Evolutionary conservation across 1,140 invertebrate genomes (phyloP).

Genomic region (Triops cancriformis): DNA sequence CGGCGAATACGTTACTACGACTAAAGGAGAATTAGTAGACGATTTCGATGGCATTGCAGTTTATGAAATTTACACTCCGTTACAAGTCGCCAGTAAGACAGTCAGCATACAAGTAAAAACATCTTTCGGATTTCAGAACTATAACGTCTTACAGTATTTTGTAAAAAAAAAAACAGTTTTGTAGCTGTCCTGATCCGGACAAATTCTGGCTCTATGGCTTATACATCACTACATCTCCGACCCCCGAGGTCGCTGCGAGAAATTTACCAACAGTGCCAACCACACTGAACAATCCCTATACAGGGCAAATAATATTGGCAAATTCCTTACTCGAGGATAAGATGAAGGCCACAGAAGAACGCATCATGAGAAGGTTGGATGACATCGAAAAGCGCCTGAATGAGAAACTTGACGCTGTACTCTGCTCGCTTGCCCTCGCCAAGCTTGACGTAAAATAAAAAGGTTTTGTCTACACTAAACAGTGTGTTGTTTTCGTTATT

Average conservation of each 20-base stretch:
- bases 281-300: neutral
- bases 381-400: neutral
- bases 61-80: neutral
- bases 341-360: neutral
- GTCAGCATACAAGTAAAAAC: constrained; percentile 5
- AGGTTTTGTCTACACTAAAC: neutral
- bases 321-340: neutral
- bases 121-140: too few species aligned
- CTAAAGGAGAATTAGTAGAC: neutral
- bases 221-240: neutral
- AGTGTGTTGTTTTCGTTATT: neutral
- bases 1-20: neutral
- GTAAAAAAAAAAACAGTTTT: neutral
- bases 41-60: neutral
- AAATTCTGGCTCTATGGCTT: constrained; percentile 6
- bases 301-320: neutral
- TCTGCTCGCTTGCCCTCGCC: neutral
- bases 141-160: neutral
- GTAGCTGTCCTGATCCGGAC: neutral
- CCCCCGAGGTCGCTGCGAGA: neutral
- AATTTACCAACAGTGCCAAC: neutral
- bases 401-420: neutral
- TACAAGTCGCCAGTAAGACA: neutral
- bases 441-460: neutral
- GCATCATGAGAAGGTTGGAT: neutral